Evolutionary conservation across 2,113 vertebrate species (phyloP), one percentile per base, ranked within the genome.

Genomic region (Nibea albiflora): DNA sequence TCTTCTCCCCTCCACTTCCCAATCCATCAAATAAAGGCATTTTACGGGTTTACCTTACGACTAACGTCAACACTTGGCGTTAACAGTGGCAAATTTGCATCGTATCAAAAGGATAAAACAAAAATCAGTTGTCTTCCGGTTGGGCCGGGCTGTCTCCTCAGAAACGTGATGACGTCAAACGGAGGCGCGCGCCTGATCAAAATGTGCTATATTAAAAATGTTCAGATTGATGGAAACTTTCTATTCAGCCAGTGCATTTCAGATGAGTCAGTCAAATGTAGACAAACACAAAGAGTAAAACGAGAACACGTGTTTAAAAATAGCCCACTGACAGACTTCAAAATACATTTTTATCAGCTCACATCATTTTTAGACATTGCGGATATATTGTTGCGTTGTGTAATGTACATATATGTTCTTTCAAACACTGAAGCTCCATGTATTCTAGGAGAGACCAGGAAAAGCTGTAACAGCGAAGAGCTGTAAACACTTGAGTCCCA

Each of bases 21-120:
- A 99, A 63, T 0, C 97, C 97, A 88, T 99, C 98, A 93, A 98
- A 99, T 5, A 99, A 93, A 11, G 97, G 97, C 98, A 99, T 98
- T 83, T 80, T 95, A 75, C 53, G 64, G 19, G 8, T 14, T 0
- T 8, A 0, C 46, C 74, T 35, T 9, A 3, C 35, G 52, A 46
- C 11, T 24, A 49, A 26, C 2, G 28, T 12, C n/a, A 17, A 1
- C 4, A 46, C 0, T 73, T 19, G 73, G 26, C 4, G 8, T 9
- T 46, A 5, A 22, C 24, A 63, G 57, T 4, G 1, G 6, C 58
- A 49, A 54, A 65, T 64, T 57, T 17, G 26, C 83, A 91, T 85
- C 63, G 11, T 58, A 50, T 53, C 20, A 47, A 63, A 26, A 17
- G 16, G 39, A 62, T 19, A 4, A 46, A 12, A 11, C 3, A 46